A percentile compares a stretch with the other conserved stretches of the same genome.
These are phyloP conservation scores for Formicarius rufipectus DNA, from an alignment of 2,113 vertebrate genomes.

Conservation along the genomic window DNA sequence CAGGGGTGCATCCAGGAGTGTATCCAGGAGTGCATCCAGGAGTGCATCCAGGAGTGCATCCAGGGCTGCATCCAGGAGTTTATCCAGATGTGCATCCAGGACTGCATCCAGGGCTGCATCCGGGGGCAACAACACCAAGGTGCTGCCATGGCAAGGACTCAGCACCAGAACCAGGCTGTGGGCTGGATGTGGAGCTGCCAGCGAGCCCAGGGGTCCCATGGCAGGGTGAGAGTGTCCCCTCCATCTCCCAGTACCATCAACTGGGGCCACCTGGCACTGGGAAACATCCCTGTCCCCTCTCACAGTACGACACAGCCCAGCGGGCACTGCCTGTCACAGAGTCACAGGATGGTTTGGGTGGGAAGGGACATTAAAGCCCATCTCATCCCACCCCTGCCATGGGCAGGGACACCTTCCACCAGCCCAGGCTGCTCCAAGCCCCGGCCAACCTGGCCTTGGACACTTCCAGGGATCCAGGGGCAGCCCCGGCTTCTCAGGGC, in stretches of 20 bases:
- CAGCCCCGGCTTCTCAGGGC: not conserved
- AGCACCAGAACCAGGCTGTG: too few species aligned
- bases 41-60: too few species aligned
- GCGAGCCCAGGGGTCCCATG: too few species aligned
- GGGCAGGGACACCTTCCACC: not conserved
- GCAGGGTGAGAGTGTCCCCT: rapidly evolving
- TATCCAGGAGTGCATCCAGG: too few species aligned
- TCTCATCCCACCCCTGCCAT: rapidly evolving
- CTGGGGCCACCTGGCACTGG: rapidly evolving
- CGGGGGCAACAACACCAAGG: too few species aligned
- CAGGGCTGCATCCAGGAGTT: too few species aligned
- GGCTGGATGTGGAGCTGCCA: too few species aligned
- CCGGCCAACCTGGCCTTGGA: not conserved
- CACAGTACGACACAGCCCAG: rapidly evolving
- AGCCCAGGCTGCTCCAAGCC: not conserved
- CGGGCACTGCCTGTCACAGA: not conserved
- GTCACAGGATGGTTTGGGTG: too few species aligned
- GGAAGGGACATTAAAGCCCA: not conserved
- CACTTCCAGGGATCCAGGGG: not conserved
- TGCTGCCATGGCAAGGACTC: not conserved
- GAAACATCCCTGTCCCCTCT: rapidly evolving
- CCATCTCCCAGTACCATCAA: rapidly evolving
- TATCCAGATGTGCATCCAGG: too few species aligned
- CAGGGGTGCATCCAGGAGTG: too few species aligned
- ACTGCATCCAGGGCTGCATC: too few species aligned